Conservation (phyloP, 1,140 invertebrate species). For the Lucilia sericata region DNA sequence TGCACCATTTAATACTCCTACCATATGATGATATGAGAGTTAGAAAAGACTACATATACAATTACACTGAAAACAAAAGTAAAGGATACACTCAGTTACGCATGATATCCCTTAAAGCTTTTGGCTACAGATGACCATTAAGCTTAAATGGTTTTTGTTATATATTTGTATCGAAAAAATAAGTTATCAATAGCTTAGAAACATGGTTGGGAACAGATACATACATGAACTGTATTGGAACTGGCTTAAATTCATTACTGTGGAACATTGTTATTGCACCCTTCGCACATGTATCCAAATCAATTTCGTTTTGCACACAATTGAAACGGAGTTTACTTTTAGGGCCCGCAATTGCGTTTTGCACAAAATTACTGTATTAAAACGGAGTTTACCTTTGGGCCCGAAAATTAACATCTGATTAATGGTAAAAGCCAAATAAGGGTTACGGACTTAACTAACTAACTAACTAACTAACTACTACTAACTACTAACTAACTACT, state of each 20-base stretch:
- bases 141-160: conserved; percentile 18
- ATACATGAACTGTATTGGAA: neutral
- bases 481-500: too few species aligned
- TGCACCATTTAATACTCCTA: neutral
- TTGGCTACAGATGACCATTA: conserved; percentile 33
- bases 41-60: neutral
- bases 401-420: too few species aligned
- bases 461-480: too few species aligned
- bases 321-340: too few species aligned
- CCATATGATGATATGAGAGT: neutral
- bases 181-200: neutral
- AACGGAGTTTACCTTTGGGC: too few species aligned
- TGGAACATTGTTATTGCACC: too few species aligned
- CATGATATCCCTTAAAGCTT: conserved; percentile 27
- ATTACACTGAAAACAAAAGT: neutral
- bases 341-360: too few species aligned
- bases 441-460: too few species aligned
- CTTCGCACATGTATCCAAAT: too few species aligned
- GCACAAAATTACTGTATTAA: too few species aligned
- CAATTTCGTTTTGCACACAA: too few species aligned
- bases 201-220: neutral
- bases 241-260: neutral
- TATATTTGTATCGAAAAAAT: neutral
- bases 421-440: too few species aligned
- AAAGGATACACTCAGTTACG: conserved; percentile 13